Conservation (phyloP, 1,140 invertebrate genomes). For the Drosophila tsacasi region DNA sequence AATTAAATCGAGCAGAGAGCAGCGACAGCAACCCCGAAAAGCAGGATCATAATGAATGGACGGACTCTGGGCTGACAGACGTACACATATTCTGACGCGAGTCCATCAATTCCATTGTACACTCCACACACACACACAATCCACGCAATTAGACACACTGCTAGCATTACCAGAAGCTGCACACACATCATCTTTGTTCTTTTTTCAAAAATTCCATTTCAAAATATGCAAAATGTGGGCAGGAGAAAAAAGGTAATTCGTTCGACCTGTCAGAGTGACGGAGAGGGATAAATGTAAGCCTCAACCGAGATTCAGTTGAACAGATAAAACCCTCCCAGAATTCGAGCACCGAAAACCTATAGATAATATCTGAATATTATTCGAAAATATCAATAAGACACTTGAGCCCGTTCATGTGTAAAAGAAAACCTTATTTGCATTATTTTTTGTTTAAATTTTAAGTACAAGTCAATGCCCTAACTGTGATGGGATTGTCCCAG, state of each 20-base stretch:
- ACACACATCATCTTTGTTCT: constrained; percentile 34
- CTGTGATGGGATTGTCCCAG: constrained; percentile 24
- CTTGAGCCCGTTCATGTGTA: constrained; percentile 41
- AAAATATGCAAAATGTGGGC: constrained; percentile 49
- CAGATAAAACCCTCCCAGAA: constrained; percentile 34
- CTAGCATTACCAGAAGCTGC: constrained; percentile 59
- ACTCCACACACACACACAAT: constrained; percentile 50
- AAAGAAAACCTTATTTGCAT: constrained; percentile 50
- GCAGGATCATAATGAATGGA: constrained; percentile 32
- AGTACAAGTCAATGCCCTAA: constrained; percentile 47
- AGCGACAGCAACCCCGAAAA: constrained; percentile 51
- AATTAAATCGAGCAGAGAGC: constrained; percentile 66
- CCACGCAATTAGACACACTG: constrained; percentile 72
- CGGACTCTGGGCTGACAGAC: constrained; percentile 9
- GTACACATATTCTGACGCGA: constrained; percentile 57
- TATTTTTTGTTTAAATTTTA: not conserved
- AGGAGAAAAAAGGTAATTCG: constrained; percentile 23
- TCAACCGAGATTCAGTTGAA: constrained; percentile 42
- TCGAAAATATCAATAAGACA: constrained; percentile 59
- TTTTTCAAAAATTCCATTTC: constrained; percentile 36
- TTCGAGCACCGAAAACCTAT: not conserved
- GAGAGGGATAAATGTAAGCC: constrained; percentile 22
- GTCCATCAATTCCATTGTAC: constrained; percentile 67
- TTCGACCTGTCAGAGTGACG: constrained; percentile 47
- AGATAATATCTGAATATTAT: constrained; percentile 43